phyloP scores from a whole-genome alignment of 2,113 vertebrate genomes.

The Anseranas semipalmata region DNA sequence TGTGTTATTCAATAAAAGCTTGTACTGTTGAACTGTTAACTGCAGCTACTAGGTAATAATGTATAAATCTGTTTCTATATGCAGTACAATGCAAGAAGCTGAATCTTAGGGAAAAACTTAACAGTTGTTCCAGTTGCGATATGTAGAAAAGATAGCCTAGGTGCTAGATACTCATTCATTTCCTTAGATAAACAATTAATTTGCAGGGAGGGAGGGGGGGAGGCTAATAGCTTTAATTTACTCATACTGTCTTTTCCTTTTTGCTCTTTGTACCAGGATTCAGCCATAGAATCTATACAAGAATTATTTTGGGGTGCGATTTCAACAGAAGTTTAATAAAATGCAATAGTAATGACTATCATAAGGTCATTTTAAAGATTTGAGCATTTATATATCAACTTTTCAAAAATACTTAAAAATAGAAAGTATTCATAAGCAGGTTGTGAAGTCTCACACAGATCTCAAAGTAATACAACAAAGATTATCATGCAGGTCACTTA shows the following conservation, averaged over 20 bases:
- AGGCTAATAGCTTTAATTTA: not conserved
- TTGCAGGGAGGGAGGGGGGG: accelerated
- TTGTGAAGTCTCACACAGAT: not conserved
- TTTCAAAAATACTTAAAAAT: not conserved
- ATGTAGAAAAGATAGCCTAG: not conserved
- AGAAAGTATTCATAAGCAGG: not conserved
- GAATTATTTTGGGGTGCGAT: not conserved
- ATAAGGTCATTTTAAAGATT: not conserved
- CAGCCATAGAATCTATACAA: not conserved
- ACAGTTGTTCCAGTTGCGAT: not conserved
- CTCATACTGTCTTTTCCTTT: not conserved
- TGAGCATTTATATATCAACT: not conserved
- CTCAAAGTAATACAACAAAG: not conserved
- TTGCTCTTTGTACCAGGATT: not conserved
- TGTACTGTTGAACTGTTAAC: not conserved
- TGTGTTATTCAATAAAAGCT: not conserved
- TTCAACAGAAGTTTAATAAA: not conserved
- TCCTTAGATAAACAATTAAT: not conserved
- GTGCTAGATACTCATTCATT: not conserved
- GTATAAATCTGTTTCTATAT: not conserved
- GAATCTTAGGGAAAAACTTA: not conserved
- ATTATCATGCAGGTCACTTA: not conserved
- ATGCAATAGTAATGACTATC: not conserved
- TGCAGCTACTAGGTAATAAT: not conserved
- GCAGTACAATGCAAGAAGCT: not conserved